These are phyloP conservation scores for Actinemys pallida DNA, from an alignment of 2,113 vertebrate genomes.

Conservation along the genomic window DNA sequence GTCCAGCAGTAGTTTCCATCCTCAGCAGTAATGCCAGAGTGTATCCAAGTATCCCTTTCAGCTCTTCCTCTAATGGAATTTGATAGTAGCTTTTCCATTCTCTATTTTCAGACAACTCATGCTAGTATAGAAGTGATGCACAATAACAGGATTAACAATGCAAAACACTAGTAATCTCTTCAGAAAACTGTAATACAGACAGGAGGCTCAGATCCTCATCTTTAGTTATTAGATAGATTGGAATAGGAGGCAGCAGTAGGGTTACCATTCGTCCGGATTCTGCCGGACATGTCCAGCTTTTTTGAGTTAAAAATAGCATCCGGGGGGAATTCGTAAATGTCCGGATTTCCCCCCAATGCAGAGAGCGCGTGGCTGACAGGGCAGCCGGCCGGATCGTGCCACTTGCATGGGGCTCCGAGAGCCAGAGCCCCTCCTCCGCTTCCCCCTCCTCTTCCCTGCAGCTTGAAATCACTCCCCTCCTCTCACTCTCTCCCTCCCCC, in stretches of 20 bases:
- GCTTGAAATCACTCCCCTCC: too few species aligned
- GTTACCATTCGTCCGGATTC: too few species aligned
- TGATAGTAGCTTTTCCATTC: not conserved
- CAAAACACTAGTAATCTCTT: not conserved
- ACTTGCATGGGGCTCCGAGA: too few species aligned
- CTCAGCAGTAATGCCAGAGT: not conserved
- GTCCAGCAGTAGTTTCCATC: not conserved
- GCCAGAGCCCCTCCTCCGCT: too few species aligned
- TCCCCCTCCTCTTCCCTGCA: too few species aligned
- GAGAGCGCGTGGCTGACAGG: too few species aligned
- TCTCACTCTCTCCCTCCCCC: too few species aligned
- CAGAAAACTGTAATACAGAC: not conserved
- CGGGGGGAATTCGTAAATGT: too few species aligned
- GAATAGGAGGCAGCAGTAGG: not conserved
- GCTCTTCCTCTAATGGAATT: not conserved
- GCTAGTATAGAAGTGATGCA: not conserved
- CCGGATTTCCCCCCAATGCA: too few species aligned
- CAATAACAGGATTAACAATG: not conserved
- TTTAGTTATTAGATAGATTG: not conserved
- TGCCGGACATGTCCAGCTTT: too few species aligned
- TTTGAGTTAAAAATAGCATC: too few species aligned
- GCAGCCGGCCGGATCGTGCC: too few species aligned
- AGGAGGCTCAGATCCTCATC: not conserved
- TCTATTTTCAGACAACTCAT: not conserved
- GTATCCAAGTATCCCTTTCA: not conserved